Conservation (phyloP, 2,113 vertebrate species). For the Hemicordylus capensis region DNA sequence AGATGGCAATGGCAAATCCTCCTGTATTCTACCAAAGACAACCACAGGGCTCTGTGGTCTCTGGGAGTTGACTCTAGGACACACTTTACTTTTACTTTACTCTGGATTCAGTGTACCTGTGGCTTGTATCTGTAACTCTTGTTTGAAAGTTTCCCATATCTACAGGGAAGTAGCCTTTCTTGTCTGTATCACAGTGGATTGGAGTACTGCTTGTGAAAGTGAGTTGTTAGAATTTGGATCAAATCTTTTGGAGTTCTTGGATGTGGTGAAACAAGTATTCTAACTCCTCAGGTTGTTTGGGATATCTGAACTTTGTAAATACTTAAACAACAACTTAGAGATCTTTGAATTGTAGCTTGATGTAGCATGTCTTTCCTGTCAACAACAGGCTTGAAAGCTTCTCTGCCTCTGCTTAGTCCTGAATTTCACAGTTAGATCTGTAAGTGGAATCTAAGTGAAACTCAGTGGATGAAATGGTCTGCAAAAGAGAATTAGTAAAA, state of each 20-base stretch:
- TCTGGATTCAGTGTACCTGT: not conserved
- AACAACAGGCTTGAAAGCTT: not conserved
- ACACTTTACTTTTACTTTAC: too few relatives aligned
- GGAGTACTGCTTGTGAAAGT: not conserved
- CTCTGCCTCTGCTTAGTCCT: not conserved
- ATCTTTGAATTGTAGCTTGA: conserved; percentile 9
- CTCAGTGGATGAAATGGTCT: fast-evolving
- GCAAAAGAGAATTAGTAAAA: fast-evolving
- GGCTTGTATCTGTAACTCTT: not conserved
- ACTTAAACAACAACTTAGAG: not conserved
- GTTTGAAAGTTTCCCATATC: not conserved
- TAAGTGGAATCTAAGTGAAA: too few relatives aligned
- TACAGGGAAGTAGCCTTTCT: not conserved
- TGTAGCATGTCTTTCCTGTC: not conserved
- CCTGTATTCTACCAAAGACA: too few relatives aligned
- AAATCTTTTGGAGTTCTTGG: not conserved
- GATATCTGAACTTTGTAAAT: not conserved
- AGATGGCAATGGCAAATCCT: too few relatives aligned
- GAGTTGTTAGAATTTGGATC: too few relatives aligned
- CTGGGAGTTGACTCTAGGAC: too few relatives aligned
- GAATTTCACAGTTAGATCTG: not conserved
- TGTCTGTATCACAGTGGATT: not conserved
- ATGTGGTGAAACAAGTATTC: not conserved
- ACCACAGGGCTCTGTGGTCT: too few relatives aligned
- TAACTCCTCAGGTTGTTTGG: too few relatives aligned